Evolutionary conservation across 2,797 vertebrate genomes (phyloP).

Genomic region (Pelochelys cantorii): DNA sequence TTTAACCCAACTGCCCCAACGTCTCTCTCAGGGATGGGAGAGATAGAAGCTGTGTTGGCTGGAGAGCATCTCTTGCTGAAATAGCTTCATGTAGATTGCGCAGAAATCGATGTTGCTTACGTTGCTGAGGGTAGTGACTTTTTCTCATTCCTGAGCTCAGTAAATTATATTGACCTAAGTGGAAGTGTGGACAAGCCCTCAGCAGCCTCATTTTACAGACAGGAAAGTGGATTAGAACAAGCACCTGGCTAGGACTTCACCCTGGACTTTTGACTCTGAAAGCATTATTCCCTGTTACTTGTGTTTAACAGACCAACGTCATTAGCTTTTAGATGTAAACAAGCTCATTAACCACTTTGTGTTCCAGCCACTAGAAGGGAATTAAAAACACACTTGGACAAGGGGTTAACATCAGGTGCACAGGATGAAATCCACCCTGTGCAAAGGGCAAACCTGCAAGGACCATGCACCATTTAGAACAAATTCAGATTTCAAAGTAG

Average conservation of each 20-base stretch:
- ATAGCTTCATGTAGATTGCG: rapidly evolving
- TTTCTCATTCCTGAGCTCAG: background rate
- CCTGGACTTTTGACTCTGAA: background rate
- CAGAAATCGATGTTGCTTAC: background rate
- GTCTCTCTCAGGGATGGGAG: background rate
- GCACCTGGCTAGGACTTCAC: background rate
- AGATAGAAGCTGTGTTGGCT: background rate
- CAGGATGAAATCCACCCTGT: background rate
- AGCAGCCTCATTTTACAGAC: background rate
- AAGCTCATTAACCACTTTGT: background rate
- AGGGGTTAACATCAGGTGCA: background rate
- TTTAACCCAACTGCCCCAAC: background rate
- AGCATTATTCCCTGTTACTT: background rate
- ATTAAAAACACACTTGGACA: background rate
- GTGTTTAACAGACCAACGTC: background rate
- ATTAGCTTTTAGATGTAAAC: background rate
- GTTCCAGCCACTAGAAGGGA: background rate
- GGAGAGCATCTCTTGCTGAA: background rate
- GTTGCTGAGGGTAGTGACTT: background rate
- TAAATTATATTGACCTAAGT: background rate
- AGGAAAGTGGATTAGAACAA: background rate
- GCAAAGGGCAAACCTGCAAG: background rate
- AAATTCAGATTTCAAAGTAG: background rate
- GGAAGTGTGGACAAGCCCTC: background rate
- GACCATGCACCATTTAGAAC: background rate